Base-by-base conservation (phyloP, 92 coral and sea anemone genomes). In the Umimayanthus chanpuru region DNA sequence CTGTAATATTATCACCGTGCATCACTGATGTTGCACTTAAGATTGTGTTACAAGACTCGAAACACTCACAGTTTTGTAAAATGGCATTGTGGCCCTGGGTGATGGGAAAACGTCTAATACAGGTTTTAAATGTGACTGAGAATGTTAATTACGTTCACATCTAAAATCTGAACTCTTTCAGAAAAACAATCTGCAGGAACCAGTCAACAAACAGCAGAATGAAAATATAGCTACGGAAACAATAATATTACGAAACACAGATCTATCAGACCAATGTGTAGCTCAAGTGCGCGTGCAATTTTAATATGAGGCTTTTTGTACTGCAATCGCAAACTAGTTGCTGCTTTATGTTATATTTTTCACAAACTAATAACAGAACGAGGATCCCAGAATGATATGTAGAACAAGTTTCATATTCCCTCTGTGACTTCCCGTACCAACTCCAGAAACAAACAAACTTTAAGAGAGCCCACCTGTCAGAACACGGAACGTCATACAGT, bases 191-290 rank as follows among this genome's bases (percentile, higher is more conserved):
- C 29, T 66, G 72, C 72, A 66, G 72, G 72, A 66, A 66, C 21
- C 56, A 75, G 79, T 75, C 79, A 75, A 75, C 40, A 47, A 75
- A 14, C 79, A 75, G 79, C 79, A 75, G 9, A 75, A 75, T 47
- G 23, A 75, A 75, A 75, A 75, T 47, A 75, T 41, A 75, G 53
- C 39, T 75, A 26, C 79, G 49, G 79, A 74, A 74, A 74, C 79
- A 41, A 38, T 74, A 41, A 14, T 74, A 26, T 21, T 20, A 20
- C 28, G 72, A 66, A 66, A 66, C 72, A 66, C 72, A 21, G 36
- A 66, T 66, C 72, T 66, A 21, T 21, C 9, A 21, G 72, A 66
- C 29, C 20, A 30, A 20, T 66, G 72, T 66, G 56, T 49, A 50
- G 56, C 9, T 50, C 56, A 50, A 50, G 56, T 50, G 9, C 72